A percentile compares a stretch with the other conserved stretches of the same genome.
phyloP scores from a whole-genome alignment of 53 echinoderm and acorn worm genomes.

The Patiria pectinifera region DNA sequence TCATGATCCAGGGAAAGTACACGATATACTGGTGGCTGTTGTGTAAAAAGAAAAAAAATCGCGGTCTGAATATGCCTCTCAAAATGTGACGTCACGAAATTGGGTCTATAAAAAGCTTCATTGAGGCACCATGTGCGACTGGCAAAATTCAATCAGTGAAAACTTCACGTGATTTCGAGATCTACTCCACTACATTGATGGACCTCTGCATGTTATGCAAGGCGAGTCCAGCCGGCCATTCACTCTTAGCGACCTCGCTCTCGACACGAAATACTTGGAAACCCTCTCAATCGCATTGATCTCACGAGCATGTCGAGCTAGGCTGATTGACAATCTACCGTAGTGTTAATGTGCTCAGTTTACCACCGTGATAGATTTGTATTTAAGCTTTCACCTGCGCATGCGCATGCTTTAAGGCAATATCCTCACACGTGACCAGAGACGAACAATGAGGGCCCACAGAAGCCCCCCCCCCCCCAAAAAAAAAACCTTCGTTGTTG shows the following conservation, averaged over 20 bases:
- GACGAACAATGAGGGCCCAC: too few species aligned
- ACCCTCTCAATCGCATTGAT: neutral
- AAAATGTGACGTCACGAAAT: too few species aligned
- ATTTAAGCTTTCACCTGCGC: neutral
- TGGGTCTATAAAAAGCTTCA: neutral
- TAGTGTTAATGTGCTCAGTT: neutral
- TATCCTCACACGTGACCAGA: too few species aligned
- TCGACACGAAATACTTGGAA: neutral
- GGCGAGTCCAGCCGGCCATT: neutral
- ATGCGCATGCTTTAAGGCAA: neutral
- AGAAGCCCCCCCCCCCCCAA: too few species aligned
- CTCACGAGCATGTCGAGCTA: neutral
- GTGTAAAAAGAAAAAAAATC: too few species aligned
- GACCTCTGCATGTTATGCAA: neutral
- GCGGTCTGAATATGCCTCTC: too few species aligned
- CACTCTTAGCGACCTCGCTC: neutral
- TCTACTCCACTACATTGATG: slow-evolving; percentile 20
- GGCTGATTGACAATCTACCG: neutral
- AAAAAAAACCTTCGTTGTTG: too few species aligned
- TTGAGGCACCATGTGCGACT: neutral
- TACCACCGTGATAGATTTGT: neutral
- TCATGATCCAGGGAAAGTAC: too few species aligned
- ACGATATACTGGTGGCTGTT: too few species aligned
- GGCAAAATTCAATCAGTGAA: neutral
- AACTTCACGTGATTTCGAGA: neutral